Evolutionary conservation across 2,113 vertebrate species (phyloP), one percentile per base, ranked within the genome.

Genomic region (Ageneiosus marmoratus): DNA sequence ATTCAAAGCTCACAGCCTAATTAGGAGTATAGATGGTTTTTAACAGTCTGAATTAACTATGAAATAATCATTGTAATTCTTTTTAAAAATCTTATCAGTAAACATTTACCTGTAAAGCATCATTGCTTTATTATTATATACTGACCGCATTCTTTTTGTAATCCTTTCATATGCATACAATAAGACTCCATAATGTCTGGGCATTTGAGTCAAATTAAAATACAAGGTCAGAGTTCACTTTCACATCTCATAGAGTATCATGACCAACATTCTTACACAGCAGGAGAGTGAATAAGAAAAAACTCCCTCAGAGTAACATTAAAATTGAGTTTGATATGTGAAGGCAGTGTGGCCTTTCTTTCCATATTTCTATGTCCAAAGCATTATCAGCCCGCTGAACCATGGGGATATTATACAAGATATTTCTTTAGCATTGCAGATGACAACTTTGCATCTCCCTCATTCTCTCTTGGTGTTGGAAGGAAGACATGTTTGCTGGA

Each of bases 181-280:
- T 62, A 62, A 85, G 88, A 84, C 82, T 85, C 83, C 83, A 72
- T 81, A 83, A 86, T 83, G 80, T 84, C 85, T 88, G 82, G 83
- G 80, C 63, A 83, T 83, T 87, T 84, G 74, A 77, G 84, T 76
- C 63, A 22, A 75, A 84, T 81, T 62, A 83, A 81, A 77, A 88
- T 77, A 13, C 51, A 29, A 55, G 86, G 88, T 89, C 88, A 89
- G 77, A 88, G 89, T 83, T 79, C 85, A 50, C 27, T 1, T 55
- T 79, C 86, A 86, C 83, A 86, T 88, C 84, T 88, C 83, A 32
- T 79, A 62, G 69, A 72, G 83, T 75, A n/a, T 74, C 77, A 63
- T 73, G 60, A 29, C 65, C 32, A 72, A 80, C 77, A 84, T 72
- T 78, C 67, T 80, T 70, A 50, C 56, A 74, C 80, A 81, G 69